Base-by-base conservation (phyloP, 1,140 invertebrate genomes). In the Nephila pilipes region DNA sequence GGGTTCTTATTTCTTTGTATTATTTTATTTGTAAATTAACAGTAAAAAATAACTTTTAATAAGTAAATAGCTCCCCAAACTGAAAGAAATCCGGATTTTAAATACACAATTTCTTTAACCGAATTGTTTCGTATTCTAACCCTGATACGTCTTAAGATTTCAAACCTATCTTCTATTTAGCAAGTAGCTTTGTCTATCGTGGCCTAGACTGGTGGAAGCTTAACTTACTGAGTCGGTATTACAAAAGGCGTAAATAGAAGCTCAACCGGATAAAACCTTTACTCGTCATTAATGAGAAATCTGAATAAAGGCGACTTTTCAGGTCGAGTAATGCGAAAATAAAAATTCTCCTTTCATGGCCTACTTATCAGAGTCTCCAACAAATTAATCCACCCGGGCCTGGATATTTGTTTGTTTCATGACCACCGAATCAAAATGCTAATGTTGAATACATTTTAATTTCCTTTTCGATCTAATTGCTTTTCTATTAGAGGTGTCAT, bases 401-500 rank as follows among this genome's bases (percentile, higher is more conserved):
- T 29, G 46, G 54, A 57, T 92, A 60, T 92, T 92, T 92, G 80
- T 85, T 92, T 92, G 58, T 85, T 83, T 85, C 81, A 81, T 85
- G 80, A 63, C 80, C 90, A 85, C 80, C 60, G 83, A 92, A 92
- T 92, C 90, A 85, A 85, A 92, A 92, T 92, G 90, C 81, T 81
- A 92, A 92, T 85, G 58, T 85, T 85, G 90, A 92, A 65, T 92
- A 54, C 90, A 85, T 85, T 92, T 92, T 85, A 85, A 92, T 92
- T 92, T 92, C 38, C 81, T 85, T 81, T 85, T 85, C 60, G 83
- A 92, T 92, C 90, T 92, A 92, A 92, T 92, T 92, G 90, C 90
- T 85, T 92, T 85, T 85, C 90, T 60, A 92, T 92, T 85, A 92
- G 81, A 85, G 32, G 58, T 69, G 81, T 92, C 81, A 92, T 92